phyloP scores from a whole-genome alignment of 1,140 invertebrate species.

The Drosophila azteca region DNA sequence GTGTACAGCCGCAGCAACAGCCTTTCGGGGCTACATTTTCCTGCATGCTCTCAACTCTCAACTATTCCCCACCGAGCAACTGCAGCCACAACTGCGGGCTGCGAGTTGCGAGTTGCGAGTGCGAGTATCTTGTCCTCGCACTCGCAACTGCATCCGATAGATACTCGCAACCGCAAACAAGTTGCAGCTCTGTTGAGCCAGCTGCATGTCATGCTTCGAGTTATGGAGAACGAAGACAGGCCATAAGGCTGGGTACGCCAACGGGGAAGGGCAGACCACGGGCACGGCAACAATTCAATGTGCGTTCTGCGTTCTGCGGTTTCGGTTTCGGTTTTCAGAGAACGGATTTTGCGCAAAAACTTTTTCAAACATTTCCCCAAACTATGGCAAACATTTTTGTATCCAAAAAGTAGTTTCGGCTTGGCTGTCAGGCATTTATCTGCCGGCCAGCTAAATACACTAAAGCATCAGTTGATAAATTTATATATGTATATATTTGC shows the following conservation, averaged over 20 bases:
- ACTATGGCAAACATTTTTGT: conserved; percentile 78
- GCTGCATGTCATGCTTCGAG: conserved; percentile 43
- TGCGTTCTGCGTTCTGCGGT: conserved; percentile 69
- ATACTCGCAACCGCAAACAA: conserved; percentile 73
- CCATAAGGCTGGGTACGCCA: background rate
- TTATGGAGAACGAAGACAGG: conserved; percentile 16
- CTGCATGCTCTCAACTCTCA: conserved; percentile 46
- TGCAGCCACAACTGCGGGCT: conserved; percentile 42
- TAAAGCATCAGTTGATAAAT: background rate
- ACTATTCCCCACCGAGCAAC: conserved; percentile 65
- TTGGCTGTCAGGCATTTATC: conserved; percentile 72
- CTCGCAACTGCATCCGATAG: conserved; percentile 61
- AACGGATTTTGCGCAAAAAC: conserved; percentile 65
- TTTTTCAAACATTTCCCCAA: conserved; percentile 69
- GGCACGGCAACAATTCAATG: conserved; percentile 40
- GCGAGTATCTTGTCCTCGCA: conserved; percentile 34
- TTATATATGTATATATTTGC: conserved; percentile 40
- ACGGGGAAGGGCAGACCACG: too few species aligned
- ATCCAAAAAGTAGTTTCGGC: conserved; percentile 63
- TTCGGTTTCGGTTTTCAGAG: conserved; percentile 46
- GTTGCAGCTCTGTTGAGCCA: conserved; percentile 58
- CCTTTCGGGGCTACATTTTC: conserved; percentile 4
- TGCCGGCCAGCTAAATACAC: conserved; percentile 8
- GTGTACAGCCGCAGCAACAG: conserved; percentile 35
- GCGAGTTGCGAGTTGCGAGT: background rate